Evolutionary conservation across 2,888 invertebrate genomes (phyloP).

Genomic region (Mythimna albipuncta): DNA sequence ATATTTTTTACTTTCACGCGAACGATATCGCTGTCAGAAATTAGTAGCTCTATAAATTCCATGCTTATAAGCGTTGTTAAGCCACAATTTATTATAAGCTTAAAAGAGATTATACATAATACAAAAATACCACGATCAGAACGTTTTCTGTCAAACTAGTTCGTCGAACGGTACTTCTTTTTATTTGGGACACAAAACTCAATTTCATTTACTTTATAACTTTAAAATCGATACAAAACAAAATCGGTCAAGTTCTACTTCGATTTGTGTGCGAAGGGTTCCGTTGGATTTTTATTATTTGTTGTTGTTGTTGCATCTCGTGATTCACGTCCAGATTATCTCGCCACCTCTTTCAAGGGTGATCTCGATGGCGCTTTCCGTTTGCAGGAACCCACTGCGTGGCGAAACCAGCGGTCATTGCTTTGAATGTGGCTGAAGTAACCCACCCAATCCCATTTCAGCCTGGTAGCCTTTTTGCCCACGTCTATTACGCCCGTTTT

Average conservation of each 20-base stretch:
- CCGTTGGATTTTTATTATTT: too few species aligned
- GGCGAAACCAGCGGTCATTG: too few species aligned
- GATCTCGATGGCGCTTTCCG: too few species aligned
- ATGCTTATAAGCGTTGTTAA: background rate
- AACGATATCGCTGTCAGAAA: background rate
- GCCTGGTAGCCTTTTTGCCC: too few species aligned
- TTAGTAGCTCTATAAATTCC: background rate
- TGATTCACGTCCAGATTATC: too few species aligned
- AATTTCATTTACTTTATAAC: background rate
- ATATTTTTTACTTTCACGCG: background rate
- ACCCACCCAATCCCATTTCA: too few species aligned
- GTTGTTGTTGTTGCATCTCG: too few species aligned
- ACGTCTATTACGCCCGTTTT: too few species aligned
- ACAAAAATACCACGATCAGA: conserved; percentile 4
- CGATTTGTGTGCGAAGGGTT: too few species aligned
- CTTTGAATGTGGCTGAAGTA: too few species aligned
- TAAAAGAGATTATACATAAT: background rate
- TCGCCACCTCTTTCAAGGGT: too few species aligned
- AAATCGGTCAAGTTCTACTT: background rate
- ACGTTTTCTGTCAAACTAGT: conserved; percentile 32
- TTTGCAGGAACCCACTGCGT: too few species aligned
- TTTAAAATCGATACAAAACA: background rate
- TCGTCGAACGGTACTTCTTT: conserved; percentile 30
- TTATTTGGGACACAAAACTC: conserved; percentile 10
- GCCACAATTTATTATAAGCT: background rate